A percentile compares a stretch with the other conserved stretches of the same genome.
Evolutionary conservation across 2,888 invertebrate genomes (phyloP).

Genomic region (Prenolepis imparis): DNA sequence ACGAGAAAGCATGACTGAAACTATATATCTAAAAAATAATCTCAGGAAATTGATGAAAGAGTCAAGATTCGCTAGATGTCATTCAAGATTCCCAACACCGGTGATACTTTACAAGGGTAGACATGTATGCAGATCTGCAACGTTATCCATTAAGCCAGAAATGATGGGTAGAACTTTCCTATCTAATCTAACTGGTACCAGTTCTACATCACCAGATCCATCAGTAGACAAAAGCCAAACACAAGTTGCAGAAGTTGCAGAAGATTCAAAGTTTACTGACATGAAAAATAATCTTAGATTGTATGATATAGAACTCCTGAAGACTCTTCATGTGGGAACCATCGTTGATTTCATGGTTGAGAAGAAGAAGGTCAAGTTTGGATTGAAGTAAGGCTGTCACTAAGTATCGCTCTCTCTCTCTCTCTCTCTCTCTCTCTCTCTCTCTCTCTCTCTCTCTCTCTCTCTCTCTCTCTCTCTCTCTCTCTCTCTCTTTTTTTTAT

Average conservation of each 20-base stretch:
- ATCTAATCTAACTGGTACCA: slow-evolving; percentile 18
- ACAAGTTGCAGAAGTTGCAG: slow-evolving; percentile 60
- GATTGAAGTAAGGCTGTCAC: slow-evolving; percentile 90
- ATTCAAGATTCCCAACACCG: slow-evolving; percentile 92
- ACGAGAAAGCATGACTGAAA: slow-evolving; percentile 87
- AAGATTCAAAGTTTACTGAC: slow-evolving; percentile 82
- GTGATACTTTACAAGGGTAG: slow-evolving; percentile 92
- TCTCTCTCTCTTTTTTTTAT: background rate
- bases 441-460: too few relatives aligned
- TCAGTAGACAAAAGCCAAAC: slow-evolving; percentile 75
- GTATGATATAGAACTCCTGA: slow-evolving; percentile 91
- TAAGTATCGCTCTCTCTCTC: too few relatives aligned
- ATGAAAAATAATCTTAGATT: slow-evolving; percentile 89
- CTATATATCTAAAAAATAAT: slow-evolving; percentile 81
- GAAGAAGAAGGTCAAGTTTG: slow-evolving; percentile 93
- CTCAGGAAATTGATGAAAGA: slow-evolving; percentile 89
- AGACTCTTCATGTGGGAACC: slow-evolving; percentile 90
- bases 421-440: too few relatives aligned
- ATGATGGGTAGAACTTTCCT: slow-evolving; percentile 90
- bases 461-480: too few relatives aligned
- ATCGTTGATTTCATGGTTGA: slow-evolving; percentile 95
- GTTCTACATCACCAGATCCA: slow-evolving; percentile 26
- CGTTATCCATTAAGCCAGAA: slow-evolving; percentile 91
- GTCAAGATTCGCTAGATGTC: slow-evolving; percentile 91
- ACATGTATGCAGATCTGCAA: slow-evolving; percentile 91